Evolutionary conservation across 2,797 vertebrate genomes (phyloP).

Genomic region (Pseudochirops corinnae): DNA sequence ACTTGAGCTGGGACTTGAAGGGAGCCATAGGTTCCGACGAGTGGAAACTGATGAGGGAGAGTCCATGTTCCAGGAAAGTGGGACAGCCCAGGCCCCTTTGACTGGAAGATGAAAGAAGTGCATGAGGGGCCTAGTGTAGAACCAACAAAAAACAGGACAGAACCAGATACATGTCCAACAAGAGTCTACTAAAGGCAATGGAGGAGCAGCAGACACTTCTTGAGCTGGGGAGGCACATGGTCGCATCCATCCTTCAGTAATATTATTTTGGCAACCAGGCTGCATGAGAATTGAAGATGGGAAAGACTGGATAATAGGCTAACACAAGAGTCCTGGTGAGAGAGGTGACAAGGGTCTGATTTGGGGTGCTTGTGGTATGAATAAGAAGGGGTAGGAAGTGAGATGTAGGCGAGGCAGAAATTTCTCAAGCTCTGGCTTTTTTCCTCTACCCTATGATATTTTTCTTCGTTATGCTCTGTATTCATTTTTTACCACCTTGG

Average conservation of each 20-base stretch:
- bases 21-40: neutral
- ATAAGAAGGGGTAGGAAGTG: neutral
- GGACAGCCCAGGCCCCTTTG: neutral
- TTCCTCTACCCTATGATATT: neutral
- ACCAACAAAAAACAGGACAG: neutral
- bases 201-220: neutral
- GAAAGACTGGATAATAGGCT: neutral
- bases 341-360: neutral
- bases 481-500: neutral
- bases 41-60: neutral
- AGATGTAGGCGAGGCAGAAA: neutral
- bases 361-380: neutral
- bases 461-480: neutral
- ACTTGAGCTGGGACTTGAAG: neutral
- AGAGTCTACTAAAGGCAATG: too few relatives aligned
- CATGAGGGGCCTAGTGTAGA: neutral
- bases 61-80: too few relatives aligned
- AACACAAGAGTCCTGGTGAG: neutral
- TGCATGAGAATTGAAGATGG: neutral
- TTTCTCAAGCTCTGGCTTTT: neutral
- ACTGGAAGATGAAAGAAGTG: neutral
- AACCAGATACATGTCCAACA: neutral
- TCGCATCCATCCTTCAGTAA: neutral
- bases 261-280: neutral
- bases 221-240: neutral